phyloP scores from a whole-genome alignment of 37 sponge, comb jelly and placozoan species.

The Bolinopsis microptera region DNA sequence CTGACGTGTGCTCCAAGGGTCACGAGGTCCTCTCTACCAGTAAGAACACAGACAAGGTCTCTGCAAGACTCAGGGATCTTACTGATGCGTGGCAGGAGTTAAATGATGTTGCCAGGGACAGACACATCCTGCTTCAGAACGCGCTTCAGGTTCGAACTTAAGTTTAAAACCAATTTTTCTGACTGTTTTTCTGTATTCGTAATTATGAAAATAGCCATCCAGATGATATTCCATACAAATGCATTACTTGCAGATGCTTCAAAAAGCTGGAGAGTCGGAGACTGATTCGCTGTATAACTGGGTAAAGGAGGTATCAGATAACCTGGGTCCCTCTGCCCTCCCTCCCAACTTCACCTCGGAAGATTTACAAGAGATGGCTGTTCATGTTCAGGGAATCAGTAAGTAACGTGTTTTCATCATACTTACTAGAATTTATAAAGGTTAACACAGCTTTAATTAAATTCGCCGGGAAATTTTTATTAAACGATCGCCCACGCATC shows the following conservation, averaged over 20 bases:
- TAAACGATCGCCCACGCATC: too few species aligned
- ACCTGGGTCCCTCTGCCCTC: background rate
- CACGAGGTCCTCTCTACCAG: background rate
- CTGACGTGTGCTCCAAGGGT: conserved; percentile 42
- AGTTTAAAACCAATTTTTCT: too few species aligned
- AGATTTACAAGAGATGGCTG: background rate
- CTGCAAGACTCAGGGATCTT: conserved; percentile 1
- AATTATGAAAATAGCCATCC: too few species aligned
- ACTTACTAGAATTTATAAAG: too few species aligned
- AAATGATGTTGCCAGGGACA: conserved; percentile 22
- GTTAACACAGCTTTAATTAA: too few species aligned
- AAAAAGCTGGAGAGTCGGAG: conserved; percentile 44
- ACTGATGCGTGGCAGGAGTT: conserved; percentile 51
- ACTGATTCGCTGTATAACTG: conserved; percentile 25
- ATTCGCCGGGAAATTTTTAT: too few species aligned
- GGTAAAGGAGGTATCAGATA: background rate
- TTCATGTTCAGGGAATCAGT: conserved; percentile 25
- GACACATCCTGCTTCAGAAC: conserved; percentile 34
- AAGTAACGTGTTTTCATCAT: too few species aligned
- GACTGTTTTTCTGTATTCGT: too few species aligned
- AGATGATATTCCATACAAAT: too few species aligned
- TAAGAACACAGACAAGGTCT: background rate
- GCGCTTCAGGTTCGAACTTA: background rate
- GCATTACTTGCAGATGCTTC: too few species aligned
- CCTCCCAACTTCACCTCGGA: conserved; percentile 36